Evolutionary conservation across 2,113 vertebrate genomes (phyloP), one percentile per base, ranked within the genome.

Genomic region (Corythoichthys haematopterus): DNA sequence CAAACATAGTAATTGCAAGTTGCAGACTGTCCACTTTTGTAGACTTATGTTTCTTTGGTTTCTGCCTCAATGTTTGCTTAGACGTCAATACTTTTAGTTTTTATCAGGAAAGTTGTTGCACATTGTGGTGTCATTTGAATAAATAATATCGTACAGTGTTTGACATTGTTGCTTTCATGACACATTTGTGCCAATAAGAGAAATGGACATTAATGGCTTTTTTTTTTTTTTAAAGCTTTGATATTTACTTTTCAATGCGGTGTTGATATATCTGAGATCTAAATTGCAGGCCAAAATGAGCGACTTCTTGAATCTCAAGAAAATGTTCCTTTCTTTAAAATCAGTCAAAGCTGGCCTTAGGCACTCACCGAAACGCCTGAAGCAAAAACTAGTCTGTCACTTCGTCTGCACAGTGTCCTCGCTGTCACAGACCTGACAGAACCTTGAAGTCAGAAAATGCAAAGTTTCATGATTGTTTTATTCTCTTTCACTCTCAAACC

Each of bases 361-460:
- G 83, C 79, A 55, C 73, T 80, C 70, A 70, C 81, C 68, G 60
- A 79, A 72, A 47, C 15, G 88, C 87, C 84, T 75, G 61, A 64
- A 87, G 86, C 80, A 72, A 78, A 71, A 78, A 33, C 57, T 47
- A 75, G 71, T 82, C 74, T 70, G 74, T 56, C 47, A 47, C 59
- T 50, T 64, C 71, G 51, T 72, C 47, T 72, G 70, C 66, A 73
- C 55, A 52, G 58, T 45, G 57, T 36, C 11, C 15, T 3, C 53
- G 9, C 68, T 76, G 75, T 82, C 85, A 76, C 69, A 15, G 70
- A 63, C 65, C 79, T 60, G 80, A 81, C 76, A 82, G 59, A 78
- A 73, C 58, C 64, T 47, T 72, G 78, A 78, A 79, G 68, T 71
- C 37, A 58, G 45, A 80, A 74, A 68, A 69, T 1, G 12, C 55